These are phyloP conservation scores for Rhimphoctona megacephalus DNA, from an alignment of 2,888 invertebrate species.

Conservation along the genomic window DNA sequence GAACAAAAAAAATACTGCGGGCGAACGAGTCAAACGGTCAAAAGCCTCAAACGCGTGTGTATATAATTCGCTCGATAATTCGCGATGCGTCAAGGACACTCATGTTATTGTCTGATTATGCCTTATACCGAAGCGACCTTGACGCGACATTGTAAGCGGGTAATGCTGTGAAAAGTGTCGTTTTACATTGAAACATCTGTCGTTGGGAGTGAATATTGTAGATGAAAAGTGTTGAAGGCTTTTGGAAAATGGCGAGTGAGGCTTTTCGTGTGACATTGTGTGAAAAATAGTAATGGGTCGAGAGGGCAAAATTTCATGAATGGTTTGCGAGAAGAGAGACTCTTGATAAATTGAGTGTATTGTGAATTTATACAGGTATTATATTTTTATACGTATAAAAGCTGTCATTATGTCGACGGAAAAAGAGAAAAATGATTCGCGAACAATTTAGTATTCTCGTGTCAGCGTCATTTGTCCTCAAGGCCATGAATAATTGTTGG, in stretches of 20 bases:
- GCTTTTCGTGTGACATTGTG: neutral
- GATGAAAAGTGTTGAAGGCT: neutral
- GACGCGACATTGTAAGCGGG: neutral
- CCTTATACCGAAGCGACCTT: neutral
- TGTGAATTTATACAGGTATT: neutral
- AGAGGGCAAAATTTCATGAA: neutral
- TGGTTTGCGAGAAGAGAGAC: neutral
- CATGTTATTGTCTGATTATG: slow-evolving; percentile 13
- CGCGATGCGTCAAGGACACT: slow-evolving; percentile 13
- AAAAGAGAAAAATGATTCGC: slow-evolving; percentile 16
- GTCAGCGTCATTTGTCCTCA: slow-evolving; percentile 6
- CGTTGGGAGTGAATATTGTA: slow-evolving; percentile 3
- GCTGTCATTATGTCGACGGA: neutral
- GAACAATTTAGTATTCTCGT: neutral
- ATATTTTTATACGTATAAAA: neutral
- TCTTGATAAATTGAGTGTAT: slow-evolving; percentile 14
- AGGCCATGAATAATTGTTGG: slow-evolving; percentile 24
- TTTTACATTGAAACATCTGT: neutral
- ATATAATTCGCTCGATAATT: slow-evolving; percentile 8
- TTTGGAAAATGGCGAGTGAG: neutral
- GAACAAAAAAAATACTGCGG: neutral
- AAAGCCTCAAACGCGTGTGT: neutral
- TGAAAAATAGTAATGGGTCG: neutral
- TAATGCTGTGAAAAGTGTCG: neutral
- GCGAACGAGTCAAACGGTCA: slow-evolving; percentile 1